phyloP scores from a whole-genome alignment of 2,113 vertebrate species.

The Corynorhinus townsendii region DNA sequence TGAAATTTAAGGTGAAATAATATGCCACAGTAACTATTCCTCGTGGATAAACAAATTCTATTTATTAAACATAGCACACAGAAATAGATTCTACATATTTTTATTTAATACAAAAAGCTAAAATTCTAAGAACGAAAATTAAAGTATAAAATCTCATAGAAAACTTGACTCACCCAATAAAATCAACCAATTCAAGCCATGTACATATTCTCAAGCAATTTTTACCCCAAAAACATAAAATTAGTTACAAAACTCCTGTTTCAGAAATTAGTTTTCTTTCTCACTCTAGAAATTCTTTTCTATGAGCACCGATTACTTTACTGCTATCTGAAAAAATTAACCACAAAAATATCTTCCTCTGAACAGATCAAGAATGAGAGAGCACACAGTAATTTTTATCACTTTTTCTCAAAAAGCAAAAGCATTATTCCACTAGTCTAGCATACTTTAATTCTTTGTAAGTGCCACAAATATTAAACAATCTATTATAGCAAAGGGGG shows the following conservation, averaged over 20 bases:
- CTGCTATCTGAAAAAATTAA: neutral
- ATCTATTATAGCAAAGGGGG: neutral
- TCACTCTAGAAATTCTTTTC: neutral
- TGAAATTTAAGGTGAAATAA: slow-evolving; percentile 17
- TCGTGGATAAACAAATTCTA: neutral
- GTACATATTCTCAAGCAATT: slow-evolving; percentile 17
- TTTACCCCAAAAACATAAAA: neutral
- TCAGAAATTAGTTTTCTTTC: neutral
- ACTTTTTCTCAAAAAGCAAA: neutral
- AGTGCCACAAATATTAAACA: neutral
- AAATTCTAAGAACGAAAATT: neutral
- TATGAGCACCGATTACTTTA: neutral
- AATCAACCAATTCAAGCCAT: neutral
- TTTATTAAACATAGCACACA: neutral
- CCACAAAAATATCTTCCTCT: neutral
- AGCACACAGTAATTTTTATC: neutral
- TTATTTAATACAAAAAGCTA: neutral
- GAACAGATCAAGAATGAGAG: neutral
- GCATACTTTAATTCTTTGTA: neutral
- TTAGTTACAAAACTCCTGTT: neutral
- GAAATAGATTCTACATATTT: neutral
- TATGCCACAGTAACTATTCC: neutral
- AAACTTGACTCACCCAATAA: neutral
- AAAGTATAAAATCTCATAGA: neutral
- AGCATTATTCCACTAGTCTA: neutral